phyloP scores from a whole-genome alignment of 35 echinoderm and acorn worm species.

The Anneissia japonica region DNA sequence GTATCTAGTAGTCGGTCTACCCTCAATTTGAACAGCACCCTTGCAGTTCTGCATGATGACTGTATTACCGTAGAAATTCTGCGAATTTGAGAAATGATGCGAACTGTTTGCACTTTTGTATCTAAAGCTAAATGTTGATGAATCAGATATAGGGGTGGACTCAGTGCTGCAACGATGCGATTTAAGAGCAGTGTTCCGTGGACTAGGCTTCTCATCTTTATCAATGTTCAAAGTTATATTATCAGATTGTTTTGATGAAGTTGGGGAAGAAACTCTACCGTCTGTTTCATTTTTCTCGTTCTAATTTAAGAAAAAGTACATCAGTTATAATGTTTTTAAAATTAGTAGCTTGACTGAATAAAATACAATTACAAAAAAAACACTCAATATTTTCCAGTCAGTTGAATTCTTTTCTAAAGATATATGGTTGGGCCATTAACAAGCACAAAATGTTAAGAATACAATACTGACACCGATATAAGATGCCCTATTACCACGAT shows the following conservation, averaged over 20 bases:
- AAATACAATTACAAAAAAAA: too few relatives aligned
- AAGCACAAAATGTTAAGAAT: too few relatives aligned
- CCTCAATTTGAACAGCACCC: not conserved
- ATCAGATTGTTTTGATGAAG: not conserved
- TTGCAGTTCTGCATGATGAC: not conserved
- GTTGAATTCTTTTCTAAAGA: too few relatives aligned
- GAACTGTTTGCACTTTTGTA: constrained; percentile 32
- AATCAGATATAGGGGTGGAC: constrained; percentile 73
- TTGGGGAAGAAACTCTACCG: not conserved
- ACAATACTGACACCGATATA: too few relatives aligned
- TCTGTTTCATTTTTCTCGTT: not conserved
- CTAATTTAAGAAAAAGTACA: not conserved
- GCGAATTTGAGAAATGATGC: constrained; percentile 65
- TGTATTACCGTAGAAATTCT: constrained; percentile 41
- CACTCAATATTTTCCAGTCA: too few relatives aligned
- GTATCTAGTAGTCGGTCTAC: not conserved
- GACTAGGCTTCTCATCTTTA: not conserved
- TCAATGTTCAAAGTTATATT: too few relatives aligned
- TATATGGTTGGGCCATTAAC: too few relatives aligned
- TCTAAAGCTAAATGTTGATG: constrained; percentile 22
- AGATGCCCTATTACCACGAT: too few relatives aligned
- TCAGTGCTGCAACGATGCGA: constrained; percentile 57
- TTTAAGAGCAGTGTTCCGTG: constrained; percentile 8
- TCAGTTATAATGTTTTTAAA: too few relatives aligned
- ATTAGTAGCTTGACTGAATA: too few relatives aligned